Base-by-base conservation (phyloP, 2,113 vertebrate genomes). In the Hipposideros armiger region DNA sequence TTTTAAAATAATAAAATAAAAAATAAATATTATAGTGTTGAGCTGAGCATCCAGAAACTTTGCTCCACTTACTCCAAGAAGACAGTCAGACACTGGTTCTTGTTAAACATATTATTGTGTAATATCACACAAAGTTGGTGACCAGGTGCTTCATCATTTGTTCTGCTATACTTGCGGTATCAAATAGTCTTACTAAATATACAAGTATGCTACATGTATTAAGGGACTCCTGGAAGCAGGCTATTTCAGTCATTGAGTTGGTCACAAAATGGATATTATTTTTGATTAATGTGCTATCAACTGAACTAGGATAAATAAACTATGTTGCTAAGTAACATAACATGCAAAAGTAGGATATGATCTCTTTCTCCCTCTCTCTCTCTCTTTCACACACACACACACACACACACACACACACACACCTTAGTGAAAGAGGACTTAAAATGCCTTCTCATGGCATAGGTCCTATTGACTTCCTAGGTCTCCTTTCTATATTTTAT, bases 261-360 rank as follows among this genome's bases (percentile, higher is more conserved):
- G 24, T 96, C 47, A 77, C 36, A 24, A 40, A 77, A 74, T 86
- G 24, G 36, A 77, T 91, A 88, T 47, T 76, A 32, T 56, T 91
- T 94, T 91, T 90, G 16, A 91, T 84, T 86, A 86, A 84, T 62
- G 20, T 76, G 47, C n/a, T 91, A 81, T 89, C 24, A 89, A 67
- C 5, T 77, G 52, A 96, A 85, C 66, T 85, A 80, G 14, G 60
- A 93, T 81, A 91, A 91, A 97, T 80, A 91, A 88, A 81, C 62
- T 64, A 91, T 80, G n/a, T 76, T 91, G 77, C 58, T 80, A 96
- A 95, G 76, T 58, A 92, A 93, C 24, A 83, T 69, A 60, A 83
- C 3, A 70, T 32, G 30, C n/a, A 86, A 90, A 87, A 95, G 81
- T 67, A 87, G 22, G 40, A 84, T 96, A 45, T 76, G 30, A 97